Evolutionary conservation across 2,113 vertebrate species (phyloP), one percentile per base, ranked within the genome.

Genomic region (Panthera leo): DNA sequence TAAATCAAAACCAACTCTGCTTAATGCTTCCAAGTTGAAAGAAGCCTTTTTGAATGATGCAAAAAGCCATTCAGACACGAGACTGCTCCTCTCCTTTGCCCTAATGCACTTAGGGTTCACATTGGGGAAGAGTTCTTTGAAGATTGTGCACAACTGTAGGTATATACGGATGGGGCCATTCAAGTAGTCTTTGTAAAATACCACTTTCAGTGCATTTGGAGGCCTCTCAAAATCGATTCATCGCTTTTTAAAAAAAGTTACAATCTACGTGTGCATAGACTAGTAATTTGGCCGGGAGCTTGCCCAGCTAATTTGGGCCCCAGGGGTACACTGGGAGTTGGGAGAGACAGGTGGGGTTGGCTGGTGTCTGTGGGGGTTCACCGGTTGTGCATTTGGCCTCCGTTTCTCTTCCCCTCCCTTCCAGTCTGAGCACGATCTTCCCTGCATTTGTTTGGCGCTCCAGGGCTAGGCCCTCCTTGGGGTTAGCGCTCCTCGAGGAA

Each of bases 1-100:
- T 95, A 90, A 97, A 95, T 95, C 91, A 95, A 95, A 95, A 73
- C 48, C 51, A 96, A 94, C 39, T 76, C 73, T 27, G 85, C 45
- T 61, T 76, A 95, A 97, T 89, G 89, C 89, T 78, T 97, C 67
- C 36, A 88, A 94, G 79, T 76, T 70, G 90, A 91, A 95, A 68
- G 42, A 82, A 63, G 36, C 42, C 71, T 84, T 92, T 70, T 79
- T 78, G 71, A 48, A 86, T 80, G 36, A 53, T 89, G 34, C 61
- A 91, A 58, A 96, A 92, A 67, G 27, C 31, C 67, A 14, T 85
- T 95, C n/a, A 70, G 63, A 93, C 18, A 39, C 1, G 31, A 89
- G 65, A 31, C 36, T 79, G 25, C 39, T 6, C 51, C 92, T 70
- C 89, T 90, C 8, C 36, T 82, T 89, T 75, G 65, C 71, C 51